A percentile compares a stretch with the other conserved stretches of the same genome.
These are phyloP conservation scores for Platycheirus rosarum DNA, from an alignment of 2,888 invertebrate genomes.

Conservation along the genomic window DNA sequence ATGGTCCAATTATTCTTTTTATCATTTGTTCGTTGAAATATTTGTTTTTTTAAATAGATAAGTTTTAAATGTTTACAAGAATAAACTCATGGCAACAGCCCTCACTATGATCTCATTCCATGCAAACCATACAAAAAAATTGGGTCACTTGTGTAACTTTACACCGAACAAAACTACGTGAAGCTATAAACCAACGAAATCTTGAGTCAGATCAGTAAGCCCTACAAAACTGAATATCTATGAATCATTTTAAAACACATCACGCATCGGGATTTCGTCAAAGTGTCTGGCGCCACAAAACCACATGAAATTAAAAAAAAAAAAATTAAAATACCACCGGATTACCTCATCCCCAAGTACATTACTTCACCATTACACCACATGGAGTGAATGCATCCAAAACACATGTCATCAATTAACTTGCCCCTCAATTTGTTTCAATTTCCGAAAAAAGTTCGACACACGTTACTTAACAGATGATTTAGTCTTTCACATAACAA, in stretches of 20 bases:
- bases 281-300: constrained; percentile 39
- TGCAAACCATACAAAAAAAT: not conserved
- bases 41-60: too few species aligned
- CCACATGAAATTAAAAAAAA: not conserved
- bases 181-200: constrained; percentile 20
- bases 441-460: constrained; percentile 43
- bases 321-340: constrained; percentile 12
- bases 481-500: constrained; percentile 63
- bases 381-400: constrained; percentile 13
- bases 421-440: constrained; percentile 48
- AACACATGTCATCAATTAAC: constrained; percentile 42
- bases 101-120: too few species aligned
- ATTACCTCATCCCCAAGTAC: constrained; percentile 1
- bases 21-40: too few species aligned
- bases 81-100: too few species aligned
- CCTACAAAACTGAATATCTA: not conserved
- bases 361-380: constrained; percentile 15
- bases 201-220: constrained; percentile 42
- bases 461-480: constrained; percentile 60
- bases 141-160: too few species aligned
- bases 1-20: too few species aligned
- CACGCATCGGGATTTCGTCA: constrained; percentile 5
- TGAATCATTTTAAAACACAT: not conserved
- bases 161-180: too few species aligned
- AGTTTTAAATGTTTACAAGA: too few species aligned